Base-by-base conservation (phyloP, 2,797 vertebrate species). In the Alfaro cultratus region DNA sequence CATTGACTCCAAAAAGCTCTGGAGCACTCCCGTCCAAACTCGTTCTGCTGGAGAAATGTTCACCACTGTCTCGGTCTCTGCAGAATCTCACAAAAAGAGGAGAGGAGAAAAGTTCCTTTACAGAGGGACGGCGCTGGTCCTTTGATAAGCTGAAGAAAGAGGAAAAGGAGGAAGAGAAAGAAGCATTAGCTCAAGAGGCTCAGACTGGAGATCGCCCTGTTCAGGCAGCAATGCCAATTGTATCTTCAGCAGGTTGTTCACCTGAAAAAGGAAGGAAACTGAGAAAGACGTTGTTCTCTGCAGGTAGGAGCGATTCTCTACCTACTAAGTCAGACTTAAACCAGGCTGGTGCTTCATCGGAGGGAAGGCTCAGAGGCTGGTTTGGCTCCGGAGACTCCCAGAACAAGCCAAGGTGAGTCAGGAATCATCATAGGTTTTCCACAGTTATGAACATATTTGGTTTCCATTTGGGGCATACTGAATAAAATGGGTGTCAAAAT, bases 381-480 rank as follows among this genome's bases (percentile, higher is more conserved):
- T 99, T 99, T 49, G 95, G 96, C 45, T 95, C 96, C 23, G 92
- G 95, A 86, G 98, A 99, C 81, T 76, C 95, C 79, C 97, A 96
- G 90, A 97, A 97, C 86, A 99, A 97, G 92, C 97, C 97, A 85
- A 99, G 98, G 98, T 99, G 95, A 92, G 97, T 96, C 55, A 18
- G 43, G 41, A 55, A 82, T 68, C 75, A 84, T 82, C 76, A 31
- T 67, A 68, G 74, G 41, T 34, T 85, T 2, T 16, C 9, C 77
- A 53, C 76, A 31, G 74, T 64, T 79, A 84, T 80, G 76, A 70
- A 88, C 76, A 51, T 57, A 72, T 81, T 72, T 26, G n/a, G 23
- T 68, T 78, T 51, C 49, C 75, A 4, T 71, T 53, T 34, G 60
- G 80, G 53, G 36, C 80, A 64, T 62, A 64, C 1, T 11, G 29